Evolutionary conservation across 2,888 invertebrate genomes (phyloP).

Genomic region (Protodeltote pygarga): DNA sequence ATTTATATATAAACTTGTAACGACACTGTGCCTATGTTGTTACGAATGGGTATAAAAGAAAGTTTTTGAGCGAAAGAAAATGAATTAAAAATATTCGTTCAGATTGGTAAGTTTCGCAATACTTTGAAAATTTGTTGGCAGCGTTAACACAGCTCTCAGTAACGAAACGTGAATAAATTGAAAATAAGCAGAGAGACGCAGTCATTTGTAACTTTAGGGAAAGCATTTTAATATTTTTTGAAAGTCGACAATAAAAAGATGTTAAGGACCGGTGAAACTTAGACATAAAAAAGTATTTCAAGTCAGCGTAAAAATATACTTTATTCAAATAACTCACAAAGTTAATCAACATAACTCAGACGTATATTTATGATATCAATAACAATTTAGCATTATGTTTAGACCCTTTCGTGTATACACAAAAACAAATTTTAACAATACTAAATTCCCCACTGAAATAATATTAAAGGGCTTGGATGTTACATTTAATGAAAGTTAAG

Average conservation of each 20-base stretch:
- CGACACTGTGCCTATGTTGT: slow-evolving; percentile 36
- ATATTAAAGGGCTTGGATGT: slow-evolving; percentile 65
- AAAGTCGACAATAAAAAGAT: slow-evolving; percentile 42
- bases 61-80: slow-evolving; percentile 51
- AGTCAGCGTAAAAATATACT: slow-evolving; percentile 19
- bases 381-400: slow-evolving; percentile 17
- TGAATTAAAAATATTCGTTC: slow-evolving; percentile 61
- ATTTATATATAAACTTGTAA: slow-evolving; percentile 35
- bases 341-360: slow-evolving; percentile 29
- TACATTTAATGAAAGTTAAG: slow-evolving; percentile 64
- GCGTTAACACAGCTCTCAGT: slow-evolving; percentile 61
- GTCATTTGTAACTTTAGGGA: slow-evolving; percentile 54
- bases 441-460: slow-evolving; percentile 44
- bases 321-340: slow-evolving; percentile 27
- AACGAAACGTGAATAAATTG: slow-evolving; percentile 66
- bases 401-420: slow-evolving; percentile 20
- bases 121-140: slow-evolving; percentile 64
- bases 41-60: slow-evolving; percentile 46
- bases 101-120: slow-evolving; percentile 64
- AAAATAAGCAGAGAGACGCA: slow-evolving; percentile 59
- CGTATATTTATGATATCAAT: slow-evolving; percentile 14
- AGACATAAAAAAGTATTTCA: slow-evolving; percentile 23
- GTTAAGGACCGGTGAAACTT: slow-evolving; percentile 30
- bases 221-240: slow-evolving; percentile 52
- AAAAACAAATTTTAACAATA: slow-evolving; percentile 44